Evolutionary conservation across 2,797 vertebrate species (phyloP), one percentile per base, ranked within the genome.

Genomic region (Coccyzus lansbergi): DNA sequence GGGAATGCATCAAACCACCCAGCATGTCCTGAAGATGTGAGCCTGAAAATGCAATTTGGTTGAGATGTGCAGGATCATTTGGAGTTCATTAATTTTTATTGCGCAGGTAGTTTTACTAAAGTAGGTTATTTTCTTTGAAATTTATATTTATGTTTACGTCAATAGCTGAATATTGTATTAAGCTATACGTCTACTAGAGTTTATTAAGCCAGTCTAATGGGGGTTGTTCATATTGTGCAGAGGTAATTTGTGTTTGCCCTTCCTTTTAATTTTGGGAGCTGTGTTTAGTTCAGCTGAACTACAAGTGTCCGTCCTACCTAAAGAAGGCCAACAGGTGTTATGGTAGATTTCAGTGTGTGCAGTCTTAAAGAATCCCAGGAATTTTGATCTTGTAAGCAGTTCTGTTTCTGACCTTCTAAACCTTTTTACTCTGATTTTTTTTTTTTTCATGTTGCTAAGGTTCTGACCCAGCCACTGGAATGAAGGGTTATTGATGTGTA

Each of bases 61-160:
- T 91, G 96, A 98, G 97, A 98, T 97, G 98, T 97, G 97, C 98
- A 97, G 96, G 97, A 98, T 98, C 97, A 98, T 98, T 98, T 98
- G 98, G 98, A 99, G 98, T 98, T 99, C 98, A 98, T 99, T 99
- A 99, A 99, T 98, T 99, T 99, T 99, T 99, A 99, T 98, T 98
- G 98, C 97, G 92, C 97, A 98, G 98, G 98, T 98, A 98, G 98
- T 98, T 98, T 98, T 98, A 98, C 98, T 98, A 98, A 98, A 98
- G 97, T 98, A 98, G 98, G 97, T 98, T 98, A 98, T 98, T 98
- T 98, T 98, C 97, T 98, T 97, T 96, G 96, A 98, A 98, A 98
- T 98, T 98, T 98, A 97, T 98, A 98, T 98, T 98, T 98, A 98
- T 98, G 98, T 98, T 97, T 98, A 97, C 98, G 97, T 98, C 98